Percentiles rank a stretch among this genome's conserved stretches.
phyloP scores from a whole-genome alignment of 2,113 vertebrate genomes.

The Eulemur rufifrons region DNA sequence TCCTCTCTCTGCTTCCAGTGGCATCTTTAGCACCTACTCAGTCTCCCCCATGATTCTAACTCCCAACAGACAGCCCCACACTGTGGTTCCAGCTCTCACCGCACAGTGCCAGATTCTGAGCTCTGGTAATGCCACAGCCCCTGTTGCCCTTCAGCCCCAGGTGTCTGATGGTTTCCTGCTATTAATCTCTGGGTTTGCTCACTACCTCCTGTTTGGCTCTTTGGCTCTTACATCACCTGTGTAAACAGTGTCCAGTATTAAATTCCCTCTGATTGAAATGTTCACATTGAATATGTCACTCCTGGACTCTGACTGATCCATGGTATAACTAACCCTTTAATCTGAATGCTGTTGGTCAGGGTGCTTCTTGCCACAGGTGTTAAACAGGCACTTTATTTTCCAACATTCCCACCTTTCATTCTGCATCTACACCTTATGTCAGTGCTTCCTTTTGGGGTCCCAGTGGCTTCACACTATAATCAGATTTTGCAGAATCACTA shows the following conservation, averaged over 20 bases:
- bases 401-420: not conserved
- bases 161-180: not conserved
- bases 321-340: not conserved
- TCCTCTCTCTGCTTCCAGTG: not conserved
- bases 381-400: not conserved
- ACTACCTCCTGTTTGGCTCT: not conserved
- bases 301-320: not conserved
- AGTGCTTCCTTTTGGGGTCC: not conserved
- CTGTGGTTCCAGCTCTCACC: not conserved
- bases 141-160: not conserved
- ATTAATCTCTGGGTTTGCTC: not conserved
- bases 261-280: not conserved
- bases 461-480: not conserved
- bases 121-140: not conserved
- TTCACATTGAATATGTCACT: not conserved
- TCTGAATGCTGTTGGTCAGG: not conserved
- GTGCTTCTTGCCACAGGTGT: not conserved
- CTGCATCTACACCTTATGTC: not conserved
- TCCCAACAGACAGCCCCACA: not conserved
- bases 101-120: not conserved
- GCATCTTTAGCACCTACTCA: accelerated
- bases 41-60: not conserved
- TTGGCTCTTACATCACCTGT: not conserved
- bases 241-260: not conserved
- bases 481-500: not conserved